phyloP scores from a whole-genome alignment of 2,888 invertebrate species.

The Lycia hirtaria region DNA sequence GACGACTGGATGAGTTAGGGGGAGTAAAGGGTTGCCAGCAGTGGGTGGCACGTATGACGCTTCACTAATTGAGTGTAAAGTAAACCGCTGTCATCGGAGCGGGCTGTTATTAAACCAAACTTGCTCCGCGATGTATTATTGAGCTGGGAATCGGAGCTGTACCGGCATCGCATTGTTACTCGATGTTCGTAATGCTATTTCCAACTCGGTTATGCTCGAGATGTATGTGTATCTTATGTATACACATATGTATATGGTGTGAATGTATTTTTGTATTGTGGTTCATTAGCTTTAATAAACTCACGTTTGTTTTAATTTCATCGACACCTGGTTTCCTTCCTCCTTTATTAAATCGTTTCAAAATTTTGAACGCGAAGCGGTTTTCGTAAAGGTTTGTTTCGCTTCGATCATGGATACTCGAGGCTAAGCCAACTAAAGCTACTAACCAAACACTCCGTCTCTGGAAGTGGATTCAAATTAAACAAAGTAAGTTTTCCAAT shows the following conservation, averaged over 20 bases:
- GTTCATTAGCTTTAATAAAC: slow-evolving; percentile 37
- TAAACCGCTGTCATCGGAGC: slow-evolving; percentile 65
- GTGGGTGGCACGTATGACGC: slow-evolving; percentile 56
- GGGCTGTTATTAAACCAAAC: slow-evolving; percentile 61
- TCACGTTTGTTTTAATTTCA: slow-evolving; percentile 33
- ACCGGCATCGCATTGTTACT: slow-evolving; percentile 34
- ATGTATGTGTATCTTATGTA: slow-evolving; percentile 6
- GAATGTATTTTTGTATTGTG: slow-evolving; percentile 36
- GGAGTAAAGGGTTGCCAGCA: slow-evolving; percentile 27
- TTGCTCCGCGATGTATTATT: slow-evolving; percentile 55
- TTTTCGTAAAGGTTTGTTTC: slow-evolving; percentile 18
- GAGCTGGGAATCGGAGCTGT: slow-evolving; percentile 43
- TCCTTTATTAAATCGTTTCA: slow-evolving; percentile 11
- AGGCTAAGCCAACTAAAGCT: slow-evolving; percentile 40
- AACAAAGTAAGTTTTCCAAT: slow-evolving; percentile 47
- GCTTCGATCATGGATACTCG: slow-evolving; percentile 31
- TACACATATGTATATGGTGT: slow-evolving; percentile 1
- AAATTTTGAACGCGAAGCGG: slow-evolving; percentile 10
- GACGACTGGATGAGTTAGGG: slow-evolving; percentile 42
- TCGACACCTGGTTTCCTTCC: slow-evolving; percentile 8
- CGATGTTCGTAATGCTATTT: slow-evolving; percentile 35
- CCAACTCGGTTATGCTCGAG: slow-evolving; percentile 22
- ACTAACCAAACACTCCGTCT: slow-evolving; percentile 41
- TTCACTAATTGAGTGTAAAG: slow-evolving; percentile 71
- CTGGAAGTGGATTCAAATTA: slow-evolving; percentile 41